Evolutionary conservation across 2,888 invertebrate species (phyloP).

Genomic region (Eupsilia transversa): DNA sequence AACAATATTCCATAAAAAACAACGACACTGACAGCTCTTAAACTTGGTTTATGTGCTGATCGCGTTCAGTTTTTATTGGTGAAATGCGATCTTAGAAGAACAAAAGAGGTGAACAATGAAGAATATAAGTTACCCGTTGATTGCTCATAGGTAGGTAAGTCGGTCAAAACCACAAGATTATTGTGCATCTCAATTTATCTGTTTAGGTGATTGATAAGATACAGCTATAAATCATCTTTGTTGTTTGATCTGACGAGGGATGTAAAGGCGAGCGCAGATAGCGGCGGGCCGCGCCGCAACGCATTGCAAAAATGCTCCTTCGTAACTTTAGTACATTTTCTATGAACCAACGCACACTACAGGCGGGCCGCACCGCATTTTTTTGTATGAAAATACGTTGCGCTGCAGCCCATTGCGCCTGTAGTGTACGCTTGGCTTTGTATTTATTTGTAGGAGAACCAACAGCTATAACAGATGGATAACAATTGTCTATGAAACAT

Average conservation of each 20-base stretch:
- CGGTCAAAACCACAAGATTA: not conserved
- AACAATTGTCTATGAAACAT: too few species aligned
- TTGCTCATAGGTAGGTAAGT: not conserved
- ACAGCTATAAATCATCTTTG: not conserved
- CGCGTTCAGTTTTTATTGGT: too few species aligned
- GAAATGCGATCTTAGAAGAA: too few species aligned
- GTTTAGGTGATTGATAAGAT: conserved; percentile 1
- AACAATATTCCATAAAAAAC: too few species aligned
- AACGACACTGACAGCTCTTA: too few species aligned
- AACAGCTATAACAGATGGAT: too few species aligned
- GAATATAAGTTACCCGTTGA: not conserved
- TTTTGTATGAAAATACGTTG: not conserved
- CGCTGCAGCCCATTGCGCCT: not conserved
- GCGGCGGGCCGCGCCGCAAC: too few species aligned
- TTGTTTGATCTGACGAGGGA: not conserved
- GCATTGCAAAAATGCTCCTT: not conserved
- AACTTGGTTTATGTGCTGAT: too few species aligned
- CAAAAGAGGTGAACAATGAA: too few species aligned
- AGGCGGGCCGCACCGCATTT: not conserved
- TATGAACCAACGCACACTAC: not conserved
- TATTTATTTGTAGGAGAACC: too few species aligned
- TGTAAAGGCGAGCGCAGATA: not conserved
- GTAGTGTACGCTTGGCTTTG: not conserved
- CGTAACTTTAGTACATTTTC: not conserved
- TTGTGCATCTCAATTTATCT: not conserved